Evolutionary conservation across 2,888 invertebrate genomes (phyloP).

Genomic region (Caenorhabditis sp.): DNA sequence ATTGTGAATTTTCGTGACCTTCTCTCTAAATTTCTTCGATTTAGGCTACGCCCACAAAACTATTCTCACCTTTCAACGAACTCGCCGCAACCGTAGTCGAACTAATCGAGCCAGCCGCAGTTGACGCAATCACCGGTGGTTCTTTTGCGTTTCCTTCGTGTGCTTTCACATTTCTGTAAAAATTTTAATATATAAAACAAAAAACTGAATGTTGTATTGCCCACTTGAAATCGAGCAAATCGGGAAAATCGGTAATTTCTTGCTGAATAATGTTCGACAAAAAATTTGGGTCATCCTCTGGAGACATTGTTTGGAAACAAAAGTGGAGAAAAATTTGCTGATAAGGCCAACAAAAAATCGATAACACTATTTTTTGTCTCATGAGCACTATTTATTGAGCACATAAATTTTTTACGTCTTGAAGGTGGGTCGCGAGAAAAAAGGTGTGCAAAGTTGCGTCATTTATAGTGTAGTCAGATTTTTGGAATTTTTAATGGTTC

Average conservation of each 20-base stretch:
- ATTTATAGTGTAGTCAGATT: too few relatives aligned
- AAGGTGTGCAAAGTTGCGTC: too few relatives aligned
- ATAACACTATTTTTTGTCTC: background rate
- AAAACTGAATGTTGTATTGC: too few relatives aligned
- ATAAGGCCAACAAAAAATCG: background rate
- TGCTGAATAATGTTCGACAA: constrained; percentile 20
- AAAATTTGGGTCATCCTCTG: constrained; percentile 9
- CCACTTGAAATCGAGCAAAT: constrained; percentile 14
- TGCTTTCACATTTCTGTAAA: constrained; percentile 26
- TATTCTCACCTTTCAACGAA: constrained; percentile 10
- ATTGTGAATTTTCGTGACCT: too few relatives aligned
- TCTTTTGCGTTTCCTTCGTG: constrained; percentile 22
- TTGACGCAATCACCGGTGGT: background rate
- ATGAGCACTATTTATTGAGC: too few relatives aligned
- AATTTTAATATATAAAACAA: too few relatives aligned
- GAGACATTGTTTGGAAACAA: constrained; percentile 5
- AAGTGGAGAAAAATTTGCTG: background rate
- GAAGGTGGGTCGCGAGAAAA: too few relatives aligned
- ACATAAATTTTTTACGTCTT: too few relatives aligned
- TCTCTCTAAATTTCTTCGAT: too few relatives aligned
- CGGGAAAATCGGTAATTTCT: constrained; percentile 37
- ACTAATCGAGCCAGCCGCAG: constrained; percentile 3
- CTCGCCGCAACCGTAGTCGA: constrained; percentile 13
- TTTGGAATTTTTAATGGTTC: too few relatives aligned
- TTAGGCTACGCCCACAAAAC: too few relatives aligned